Percentiles rank a stretch among this genome's conserved stretches.
These are phyloP conservation scores for Propsilocerus akamusi DNA, from an alignment of 1,140 invertebrate species.

Conservation along the genomic window DNA sequence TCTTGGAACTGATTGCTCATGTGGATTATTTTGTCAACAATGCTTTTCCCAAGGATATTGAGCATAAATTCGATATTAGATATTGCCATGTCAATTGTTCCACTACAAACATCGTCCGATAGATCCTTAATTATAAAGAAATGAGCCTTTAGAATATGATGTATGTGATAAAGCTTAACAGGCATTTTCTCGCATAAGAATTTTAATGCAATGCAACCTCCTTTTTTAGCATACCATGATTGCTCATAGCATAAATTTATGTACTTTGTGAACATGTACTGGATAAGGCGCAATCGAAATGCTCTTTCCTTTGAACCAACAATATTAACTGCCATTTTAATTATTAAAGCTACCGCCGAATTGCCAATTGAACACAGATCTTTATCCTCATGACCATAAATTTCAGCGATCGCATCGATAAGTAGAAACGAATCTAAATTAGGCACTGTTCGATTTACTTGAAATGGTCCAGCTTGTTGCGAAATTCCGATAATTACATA, in stretches of 20 bases:
- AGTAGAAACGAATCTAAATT: slow-evolving; percentile 79
- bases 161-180: slow-evolving; percentile 73
- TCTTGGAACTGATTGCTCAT: slow-evolving; percentile 65
- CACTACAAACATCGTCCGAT: slow-evolving; percentile 79
- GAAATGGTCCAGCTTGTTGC: slow-evolving; percentile 65
- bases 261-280: slow-evolving; percentile 81
- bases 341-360: slow-evolving; percentile 58
- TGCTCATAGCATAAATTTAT: slow-evolving; percentile 81
- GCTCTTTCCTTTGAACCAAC: slow-evolving; percentile 70
- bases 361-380: slow-evolving; percentile 80
- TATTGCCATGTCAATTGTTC: slow-evolving; percentile 82
- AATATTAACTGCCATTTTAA: slow-evolving; percentile 72
- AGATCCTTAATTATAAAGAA: slow-evolving; percentile 93
- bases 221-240: slow-evolving; percentile 90
- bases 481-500: too few relatives aligned
- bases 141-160: slow-evolving; percentile 73
- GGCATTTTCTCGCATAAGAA: slow-evolving; percentile 80
- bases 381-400: slow-evolving; percentile 89
- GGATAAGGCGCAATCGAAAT: slow-evolving; percentile 73
- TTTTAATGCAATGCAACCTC: slow-evolving; percentile 85
- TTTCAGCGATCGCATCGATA: slow-evolving; percentile 70
- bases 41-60: slow-evolving; percentile 43
- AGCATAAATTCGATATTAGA: slow-evolving; percentile 72
- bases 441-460: slow-evolving; percentile 23
- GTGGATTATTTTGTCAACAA: slow-evolving; percentile 27